Evolutionary conservation across 2,888 invertebrate species (phyloP), one percentile per base, ranked within the genome.

Genomic region (Diaperis boleti): DNA sequence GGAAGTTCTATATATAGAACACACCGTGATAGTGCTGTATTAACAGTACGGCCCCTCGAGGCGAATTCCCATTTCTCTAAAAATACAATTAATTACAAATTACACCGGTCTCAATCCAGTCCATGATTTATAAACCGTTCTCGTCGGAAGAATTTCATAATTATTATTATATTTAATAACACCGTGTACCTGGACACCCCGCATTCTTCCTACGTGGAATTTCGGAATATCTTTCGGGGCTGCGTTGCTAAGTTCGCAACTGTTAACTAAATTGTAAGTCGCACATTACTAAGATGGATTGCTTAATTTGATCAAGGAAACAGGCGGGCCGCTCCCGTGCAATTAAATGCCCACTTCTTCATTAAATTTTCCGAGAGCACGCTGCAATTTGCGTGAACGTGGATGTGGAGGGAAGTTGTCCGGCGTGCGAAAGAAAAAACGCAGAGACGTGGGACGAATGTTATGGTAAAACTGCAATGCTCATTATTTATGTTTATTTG

Each of bases 1-100:
- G n/a, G n/a, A n/a, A n/a, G n/a, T n/a, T 13, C 3, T 39, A 13
- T 6, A 39, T 31, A 2, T 35, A 35, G 45, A 57, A 14, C 31
- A 10, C 2, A 8, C 10, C 57, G 41, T 33, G 45, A 22, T 42
- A 42, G 22, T 35, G 6, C 52, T 35, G 15, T 15, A 33, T 49
- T 13, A 20, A 14, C 17, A 42, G 31, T 13, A 29, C 42, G n/a
- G 11, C 6, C 29, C 44, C 45, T 45, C 11, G 11, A 45, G 56
- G 56, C 44, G 45, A 45, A 56, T 56, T 56, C 56, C 56, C 31
- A 56, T 44, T 56, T 56, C 56, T 17, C n/a, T 5, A 56, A 56
- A 55, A 56, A 56, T 56, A 45, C 33, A 11, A 47, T 56, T 56
- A 59, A 47, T 49, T 59, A 59, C 59, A 59, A 59, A 59, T 59